Evolutionary conservation across 1,140 invertebrate genomes (phyloP), one percentile per base, ranked within the genome.

Genomic region (Coptotermes formosanus): DNA sequence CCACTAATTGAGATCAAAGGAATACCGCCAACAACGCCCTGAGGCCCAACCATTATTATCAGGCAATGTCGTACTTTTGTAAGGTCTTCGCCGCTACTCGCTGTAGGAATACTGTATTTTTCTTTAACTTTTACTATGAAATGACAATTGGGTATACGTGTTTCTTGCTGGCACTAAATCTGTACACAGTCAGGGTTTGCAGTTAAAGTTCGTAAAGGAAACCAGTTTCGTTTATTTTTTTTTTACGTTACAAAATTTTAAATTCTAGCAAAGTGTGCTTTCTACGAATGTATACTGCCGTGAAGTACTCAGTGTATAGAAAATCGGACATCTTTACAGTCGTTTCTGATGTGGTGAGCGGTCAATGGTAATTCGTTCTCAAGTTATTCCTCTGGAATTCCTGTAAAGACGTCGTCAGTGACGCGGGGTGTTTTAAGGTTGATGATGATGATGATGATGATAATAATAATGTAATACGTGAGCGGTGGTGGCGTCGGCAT

Each of bases 1-100:
- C 52, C 52, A 55, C 52, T 55, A 55, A 55, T 55, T 75, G 64
- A 75, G 64, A 75, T 75, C 64, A 75, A 75, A 75, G 64, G 52
- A 55, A 55, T 21, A 55, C 52, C 52, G 52, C 52, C 52, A 55
- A 55, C 52, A 19, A 21, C 64, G 64, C 64, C 25, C 64, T 30
- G 64, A 25, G 52, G 52, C 52, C n/a, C 64, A n/a, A 30, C n/a
- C 64, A 75, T 75, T 75, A 75, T 30, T 25, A 75, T 75, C 52
- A 19, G 52, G 52, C 52, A 55, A 55, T 55, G 52, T 55, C 52
- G 52, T 55, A 55, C 52, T 55, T 55, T 55, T 55, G 52, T 55
- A 19, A 21, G 52, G 52, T 21, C 52, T 55, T 55, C 52, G 19
- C 16, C 52, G 52, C 52, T 55, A 55, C 52, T 19, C 52, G 21